Base-by-base conservation (phyloP, 2,888 invertebrate species). In the Drymonia ruficornis region DNA sequence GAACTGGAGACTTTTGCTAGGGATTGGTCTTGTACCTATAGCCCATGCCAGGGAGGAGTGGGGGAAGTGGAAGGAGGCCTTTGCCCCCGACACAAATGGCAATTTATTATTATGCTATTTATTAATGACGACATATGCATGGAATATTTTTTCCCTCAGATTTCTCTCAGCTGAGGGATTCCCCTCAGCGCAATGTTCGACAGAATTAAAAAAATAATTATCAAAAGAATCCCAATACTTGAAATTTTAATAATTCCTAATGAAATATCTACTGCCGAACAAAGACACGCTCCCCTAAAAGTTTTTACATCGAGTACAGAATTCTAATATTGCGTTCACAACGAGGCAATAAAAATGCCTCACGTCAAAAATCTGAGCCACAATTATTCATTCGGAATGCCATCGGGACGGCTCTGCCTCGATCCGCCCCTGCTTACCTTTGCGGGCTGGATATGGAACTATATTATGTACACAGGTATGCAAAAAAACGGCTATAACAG, bases 361-460 rank as follows among this genome's bases (percentile, higher is more conserved):
- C 78, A 74, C 78, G 84, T 89, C 89, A 89, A 89, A 89, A 45
- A 45, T 89, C 86, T 84, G 77, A 70, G 74, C 76, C 73, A 82
- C 84, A 80, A 89, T 89, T 87, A 87, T 86, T 90, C 87, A 89
- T 88, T 86, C 78, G 74, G 82, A 86, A 89, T 89, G 80, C 84
- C 84, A 86, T 82, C 74, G 69, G 72, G 74, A 75, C 72, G 72
- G 68, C 74, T 74, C 74, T 45, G 28, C 45, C 4, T 44, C 18
- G 67, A 61, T 65, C 67, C 70, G 65, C 55, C 65, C 66, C 46
- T 55, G 51, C 59, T 18, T 38, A 49, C 60, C 55, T 48, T 55
- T 4, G 13, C 43, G 6, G 13, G 43, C 13, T 43, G 43, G 19
- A 43, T 43, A 19, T 11, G 11, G 12, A n/a, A 36, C n/a, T 36